phyloP scores from a whole-genome alignment of 2,113 vertebrate species.

The Limnothrissa miodon region DNA sequence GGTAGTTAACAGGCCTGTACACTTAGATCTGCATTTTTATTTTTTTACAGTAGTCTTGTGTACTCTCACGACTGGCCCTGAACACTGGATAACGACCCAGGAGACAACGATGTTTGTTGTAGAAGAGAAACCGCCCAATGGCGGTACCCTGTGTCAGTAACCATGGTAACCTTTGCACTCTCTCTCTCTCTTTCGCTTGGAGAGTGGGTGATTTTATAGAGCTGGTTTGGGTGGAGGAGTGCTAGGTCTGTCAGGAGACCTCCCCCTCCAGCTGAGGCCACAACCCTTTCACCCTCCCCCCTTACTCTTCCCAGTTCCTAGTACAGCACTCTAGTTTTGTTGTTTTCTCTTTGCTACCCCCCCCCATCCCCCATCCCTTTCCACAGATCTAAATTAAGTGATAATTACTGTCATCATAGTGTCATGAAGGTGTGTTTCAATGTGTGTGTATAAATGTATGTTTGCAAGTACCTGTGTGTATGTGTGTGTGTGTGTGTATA shows the following conservation, averaged over 20 bases:
- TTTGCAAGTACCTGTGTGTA: neutral
- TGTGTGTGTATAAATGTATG: too few species aligned
- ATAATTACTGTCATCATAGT: neutral
- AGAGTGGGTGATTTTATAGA: neutral
- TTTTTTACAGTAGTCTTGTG: neutral
- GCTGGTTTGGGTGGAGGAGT: neutral
- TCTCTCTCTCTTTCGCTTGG: neutral
- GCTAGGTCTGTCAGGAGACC: neutral
- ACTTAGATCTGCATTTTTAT: neutral
- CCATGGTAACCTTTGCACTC: neutral
- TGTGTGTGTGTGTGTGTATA: neutral
- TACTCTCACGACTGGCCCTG: neutral
- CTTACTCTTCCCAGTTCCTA: slow-evolving; percentile 22
- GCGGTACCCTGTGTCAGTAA: neutral
- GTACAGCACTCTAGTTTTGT: neutral
- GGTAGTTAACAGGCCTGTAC: neutral
- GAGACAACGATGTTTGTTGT: neutral
- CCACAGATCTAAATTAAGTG: neutral
- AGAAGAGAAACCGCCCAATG: neutral
- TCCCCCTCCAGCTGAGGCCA: neutral
- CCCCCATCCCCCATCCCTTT: neutral
- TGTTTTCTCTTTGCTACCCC: neutral
- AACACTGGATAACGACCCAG: neutral
- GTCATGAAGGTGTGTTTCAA: neutral
- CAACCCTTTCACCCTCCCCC: neutral